phyloP scores from a whole-genome alignment of 2,797 vertebrate species.

The Urosaurus nigricauda region DNA sequence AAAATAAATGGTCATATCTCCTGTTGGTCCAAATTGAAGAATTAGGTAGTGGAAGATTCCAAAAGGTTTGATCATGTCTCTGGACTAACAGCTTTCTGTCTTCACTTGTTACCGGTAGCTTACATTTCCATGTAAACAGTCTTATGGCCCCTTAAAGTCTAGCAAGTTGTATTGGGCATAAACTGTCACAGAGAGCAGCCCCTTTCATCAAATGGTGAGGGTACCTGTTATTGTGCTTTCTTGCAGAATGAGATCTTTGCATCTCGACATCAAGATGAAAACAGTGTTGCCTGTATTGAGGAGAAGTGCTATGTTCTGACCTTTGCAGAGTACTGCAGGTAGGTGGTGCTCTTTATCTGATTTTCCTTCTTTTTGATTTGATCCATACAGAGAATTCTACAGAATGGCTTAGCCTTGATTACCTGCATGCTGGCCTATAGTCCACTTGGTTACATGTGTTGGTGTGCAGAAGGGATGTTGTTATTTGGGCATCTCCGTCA shows the following conservation, averaged over 20 bases:
- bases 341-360: constrained; percentile 72
- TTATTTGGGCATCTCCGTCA: background rate
- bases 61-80: background rate
- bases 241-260: constrained; percentile 97
- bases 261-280: constrained; percentile 97
- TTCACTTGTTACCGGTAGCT: background rate
- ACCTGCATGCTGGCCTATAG: background rate
- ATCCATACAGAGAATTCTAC: background rate
- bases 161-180: no score
- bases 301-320: constrained; percentile 99
- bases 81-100: background rate
- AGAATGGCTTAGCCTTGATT: background rate
- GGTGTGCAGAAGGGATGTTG: rapidly evolving
- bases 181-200: no score
- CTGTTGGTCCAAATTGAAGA: background rate
- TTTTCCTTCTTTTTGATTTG: background rate
- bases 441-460: rapidly evolving
- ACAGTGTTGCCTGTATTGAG: constrained; percentile 99
- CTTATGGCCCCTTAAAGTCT: no score
- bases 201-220: background rate
- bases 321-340: constrained; percentile 99
- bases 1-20: background rate
- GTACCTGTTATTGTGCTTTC: constrained; percentile 33
- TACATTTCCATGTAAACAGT: background rate
- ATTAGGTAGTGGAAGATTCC: background rate